Conservation (phyloP, 2,797 vertebrate species). For the Chelon labrosus region DNA sequence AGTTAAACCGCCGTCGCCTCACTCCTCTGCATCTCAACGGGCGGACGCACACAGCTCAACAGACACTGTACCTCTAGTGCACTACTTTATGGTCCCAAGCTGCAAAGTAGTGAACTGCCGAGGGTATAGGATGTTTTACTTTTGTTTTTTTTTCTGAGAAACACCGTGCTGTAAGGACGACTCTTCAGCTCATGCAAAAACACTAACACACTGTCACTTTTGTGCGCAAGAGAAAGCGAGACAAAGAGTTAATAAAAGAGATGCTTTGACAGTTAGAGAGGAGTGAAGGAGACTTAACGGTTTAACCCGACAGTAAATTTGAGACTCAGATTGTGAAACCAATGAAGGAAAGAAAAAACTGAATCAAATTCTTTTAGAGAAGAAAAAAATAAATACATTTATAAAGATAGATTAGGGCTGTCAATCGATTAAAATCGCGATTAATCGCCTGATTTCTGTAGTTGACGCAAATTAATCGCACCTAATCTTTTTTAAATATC, state of each 20-base stretch:
- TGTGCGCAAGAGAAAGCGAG: not conserved
- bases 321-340: conserved; percentile 42
- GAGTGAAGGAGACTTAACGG: conserved; percentile 2
- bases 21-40: conserved; percentile 29
- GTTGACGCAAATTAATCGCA: no score
- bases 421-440: no score
- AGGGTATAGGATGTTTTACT: conserved; percentile 15
- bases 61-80: conserved; percentile 37
- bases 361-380: conserved; percentile 7
- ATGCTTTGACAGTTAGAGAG: conserved; percentile 1
- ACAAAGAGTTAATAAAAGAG: not conserved
- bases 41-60: conserved; percentile 9
- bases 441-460: no score
- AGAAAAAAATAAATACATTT: not conserved
- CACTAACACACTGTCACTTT: conserved; percentile 23
- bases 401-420: no score
- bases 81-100: conserved; percentile 35
- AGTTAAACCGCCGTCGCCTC: conserved; percentile 56
- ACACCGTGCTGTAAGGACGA: conserved; percentile 26
- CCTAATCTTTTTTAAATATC: no score
- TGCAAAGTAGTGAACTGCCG: conserved; percentile 26
- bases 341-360: conserved; percentile 44
- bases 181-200: conserved; percentile 40
- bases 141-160: conserved; percentile 3
- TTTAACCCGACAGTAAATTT: conserved; percentile 31